phyloP scores from a whole-genome alignment of 1,140 invertebrate genomes.

The Andricus grossulariae region DNA sequence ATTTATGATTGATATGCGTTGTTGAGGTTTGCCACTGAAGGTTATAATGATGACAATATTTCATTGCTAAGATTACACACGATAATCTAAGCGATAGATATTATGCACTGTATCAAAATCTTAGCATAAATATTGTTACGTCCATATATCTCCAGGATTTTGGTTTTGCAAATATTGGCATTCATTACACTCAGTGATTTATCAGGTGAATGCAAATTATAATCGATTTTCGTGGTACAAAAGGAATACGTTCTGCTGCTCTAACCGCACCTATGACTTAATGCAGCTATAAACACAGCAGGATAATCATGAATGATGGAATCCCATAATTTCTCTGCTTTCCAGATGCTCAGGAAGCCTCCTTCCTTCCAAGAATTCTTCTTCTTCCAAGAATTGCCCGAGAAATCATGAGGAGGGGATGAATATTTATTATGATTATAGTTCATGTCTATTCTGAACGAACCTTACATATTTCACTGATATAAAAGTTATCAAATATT shows the following conservation, averaged over 20 bases:
- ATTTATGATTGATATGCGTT: too few species aligned
- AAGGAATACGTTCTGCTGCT: neutral
- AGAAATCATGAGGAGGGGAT: neutral
- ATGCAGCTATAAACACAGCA: constrained; percentile 40
- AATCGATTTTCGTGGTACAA: neutral
- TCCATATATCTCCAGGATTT: constrained; percentile 11
- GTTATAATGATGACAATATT: neutral
- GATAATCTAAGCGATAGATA: constrained; percentile 1
- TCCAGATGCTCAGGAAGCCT: neutral
- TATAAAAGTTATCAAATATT: too few species aligned
- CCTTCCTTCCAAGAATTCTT: neutral
- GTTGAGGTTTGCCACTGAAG: neutral
- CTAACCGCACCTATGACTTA: constrained; percentile 37
- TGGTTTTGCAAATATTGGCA: constrained; percentile 8
- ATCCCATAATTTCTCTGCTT: constrained; percentile 24
- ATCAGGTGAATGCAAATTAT: constrained; percentile 13
- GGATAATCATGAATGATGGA: constrained; percentile 45
- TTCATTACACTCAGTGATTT: neutral
- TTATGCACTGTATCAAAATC: neutral
- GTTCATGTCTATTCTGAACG: too few species aligned
- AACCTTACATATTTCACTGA: too few species aligned
- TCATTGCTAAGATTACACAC: neutral
- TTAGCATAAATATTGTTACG: neutral
- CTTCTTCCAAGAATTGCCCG: neutral
- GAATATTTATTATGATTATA: too few species aligned